Base-by-base conservation (phyloP, 2,797 vertebrate genomes). In the Decapterus maruadsi region DNA sequence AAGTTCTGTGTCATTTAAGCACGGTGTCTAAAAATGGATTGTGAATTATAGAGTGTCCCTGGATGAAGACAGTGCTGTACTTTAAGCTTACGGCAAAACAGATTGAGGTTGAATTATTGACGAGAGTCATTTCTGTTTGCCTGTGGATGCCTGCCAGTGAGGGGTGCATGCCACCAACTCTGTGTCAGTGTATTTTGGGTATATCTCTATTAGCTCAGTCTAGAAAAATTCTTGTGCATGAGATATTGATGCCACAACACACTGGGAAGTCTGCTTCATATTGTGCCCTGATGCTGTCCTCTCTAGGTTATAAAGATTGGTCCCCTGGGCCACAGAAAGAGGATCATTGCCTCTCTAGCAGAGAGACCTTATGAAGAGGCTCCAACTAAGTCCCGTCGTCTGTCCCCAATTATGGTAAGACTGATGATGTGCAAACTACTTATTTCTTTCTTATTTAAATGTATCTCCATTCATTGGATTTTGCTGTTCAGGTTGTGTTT, bases 331-430 rank as follows among this genome's bases (percentile, higher is more conserved):
- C 98, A 99, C 92, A 96, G 98, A 66, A 99, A 99, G 89, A 93
- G 98, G 83, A 98, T 99, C 90, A 97, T 99, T 0, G 97, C 97
- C 57, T 99, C 98, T 3, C 93, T 99, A 36, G 97, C 97, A 8
- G 98, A 99, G 84, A 95, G 98, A 74, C 97, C 97, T 0, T 99
- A 97, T 0, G 98, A 99, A 85, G 98, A 99, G 88, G 97, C 98
- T 0, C 97, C 98, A 0, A 94, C 97, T 20, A 99, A 99, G 90
- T 97, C 98, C 3, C 97, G 97, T 0, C 93, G 98, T 46, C 96
- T 98, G 80, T 99, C 97, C 0, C 98, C 99, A 89, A 96, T 99
- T 71, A 95, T 97, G 94, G 98, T 99, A 78, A 91, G 90, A 73
- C 11, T 42, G 13, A 19, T 17, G 36, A 61, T 59, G 53, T 40